Base-by-base conservation (phyloP, 2,888 invertebrate genomes). In the Cantharis rustica region DNA sequence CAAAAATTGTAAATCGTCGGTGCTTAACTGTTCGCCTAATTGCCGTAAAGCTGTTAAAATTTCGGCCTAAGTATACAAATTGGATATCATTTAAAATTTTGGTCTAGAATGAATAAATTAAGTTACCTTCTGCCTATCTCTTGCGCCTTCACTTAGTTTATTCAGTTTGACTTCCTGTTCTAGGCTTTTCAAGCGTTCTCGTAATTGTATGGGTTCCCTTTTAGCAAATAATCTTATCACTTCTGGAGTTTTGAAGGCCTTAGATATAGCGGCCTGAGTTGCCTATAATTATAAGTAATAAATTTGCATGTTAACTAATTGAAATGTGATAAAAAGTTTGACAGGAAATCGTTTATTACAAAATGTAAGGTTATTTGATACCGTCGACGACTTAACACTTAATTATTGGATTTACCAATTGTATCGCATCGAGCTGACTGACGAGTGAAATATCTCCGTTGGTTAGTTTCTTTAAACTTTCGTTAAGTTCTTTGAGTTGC, bases 161-260 rank as follows among this genome's bases (percentile, higher is more conserved):
- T 92, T 93, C 26, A 93, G 88, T 84, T 92, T 92, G 11, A 89
- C 85, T 84, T 93, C 92, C 81, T 92, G 88, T 68, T 92, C 91
- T 61, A 93, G 89, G 83, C 90, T 89, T 13, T 88, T 84, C 16
- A 94, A 84, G 81, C 91, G 89, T 80, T 92, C 90, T 75, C 93
- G 86, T 71, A 94, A 87, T 82, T 92, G 91, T 66, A 90, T 90
- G 2, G 93, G 92, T 84, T 94, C 93, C 80, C 92, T 91, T 84
- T 91, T 92, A 1, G 93, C 94, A 89, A 94, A 94, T 87, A 94
- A 89, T 82, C 91, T 88, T 62, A 94, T 93, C 1, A 94, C 93
- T 85, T 93, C 94, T 5, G 94, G 93, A 1, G 94, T 94, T 86
- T 93, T 91, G 85, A 94, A 94, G 1, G 94, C 94, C 83, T 92